These are phyloP conservation scores for Polypterus bichir DNA, from an alignment of 2,113 vertebrate genomes.

Conservation along the genomic window DNA sequence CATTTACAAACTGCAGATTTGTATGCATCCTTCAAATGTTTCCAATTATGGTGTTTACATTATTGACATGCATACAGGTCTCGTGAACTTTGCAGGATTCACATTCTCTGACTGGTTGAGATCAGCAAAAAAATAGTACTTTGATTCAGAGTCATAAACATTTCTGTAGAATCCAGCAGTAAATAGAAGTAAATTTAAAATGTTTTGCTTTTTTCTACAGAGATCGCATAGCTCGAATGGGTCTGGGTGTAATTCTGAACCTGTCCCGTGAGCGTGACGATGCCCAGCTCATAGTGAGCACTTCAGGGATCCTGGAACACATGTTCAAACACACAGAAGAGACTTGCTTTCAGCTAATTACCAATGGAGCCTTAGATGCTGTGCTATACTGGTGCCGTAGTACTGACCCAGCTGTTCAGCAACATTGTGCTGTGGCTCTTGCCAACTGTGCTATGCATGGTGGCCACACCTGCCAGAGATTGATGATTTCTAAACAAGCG, in stretches of 20 bases:
- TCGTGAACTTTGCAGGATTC: too few species aligned
- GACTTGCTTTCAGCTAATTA: conserved; percentile 76
- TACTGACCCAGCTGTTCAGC: conserved; percentile 67
- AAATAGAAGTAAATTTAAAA: too few species aligned
- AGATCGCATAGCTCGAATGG: conserved; percentile 79
- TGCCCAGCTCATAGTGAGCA: conserved; percentile 63
- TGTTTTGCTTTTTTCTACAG: conserved; percentile 31
- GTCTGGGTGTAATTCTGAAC: conserved; percentile 81
- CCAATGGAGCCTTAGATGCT: conserved; percentile 72
- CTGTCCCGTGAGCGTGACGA: conserved; percentile 72
- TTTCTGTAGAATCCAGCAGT: too few species aligned
- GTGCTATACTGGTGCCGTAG: conserved; percentile 91
- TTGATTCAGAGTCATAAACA: too few species aligned
- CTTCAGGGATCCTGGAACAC: conserved; percentile 89
- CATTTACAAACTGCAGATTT: too few species aligned
- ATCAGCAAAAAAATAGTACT: too few species aligned
- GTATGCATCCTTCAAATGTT: too few species aligned
- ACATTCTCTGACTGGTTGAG: too few species aligned
- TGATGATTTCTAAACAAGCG: conserved; percentile 84
- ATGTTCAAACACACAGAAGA: conserved; percentile 98
- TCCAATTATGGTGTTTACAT: too few species aligned
- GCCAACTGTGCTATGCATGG: conserved; percentile 94
- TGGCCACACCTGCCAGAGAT: conserved; percentile 75
- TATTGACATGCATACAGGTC: too few species aligned
- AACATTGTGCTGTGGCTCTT: conserved; percentile 82